Evolutionary conservation across 2,113 vertebrate genomes (phyloP).

Genomic region (Phylloscopus trochilus): DNA sequence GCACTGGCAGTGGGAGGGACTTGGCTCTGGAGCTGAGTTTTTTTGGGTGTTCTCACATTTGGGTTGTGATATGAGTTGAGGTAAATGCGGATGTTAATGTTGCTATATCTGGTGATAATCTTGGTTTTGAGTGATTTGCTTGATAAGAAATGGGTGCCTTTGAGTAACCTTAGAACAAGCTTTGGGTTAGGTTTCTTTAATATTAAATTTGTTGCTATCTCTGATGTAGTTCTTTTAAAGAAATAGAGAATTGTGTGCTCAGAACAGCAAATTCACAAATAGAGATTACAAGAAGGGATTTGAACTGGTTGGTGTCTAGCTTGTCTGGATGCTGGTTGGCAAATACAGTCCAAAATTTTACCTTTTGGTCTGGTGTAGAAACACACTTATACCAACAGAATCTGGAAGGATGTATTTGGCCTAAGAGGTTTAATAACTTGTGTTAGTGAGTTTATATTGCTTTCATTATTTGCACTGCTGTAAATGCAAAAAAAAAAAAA

Average conservation of each 20-base stretch:
- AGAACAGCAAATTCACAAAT: not conserved
- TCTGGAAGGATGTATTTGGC: not conserved
- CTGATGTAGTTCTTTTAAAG: not conserved
- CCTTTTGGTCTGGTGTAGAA: not conserved
- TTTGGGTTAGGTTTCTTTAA: not conserved
- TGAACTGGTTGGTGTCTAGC: not conserved
- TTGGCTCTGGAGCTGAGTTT: not conserved
- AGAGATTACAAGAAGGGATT: not conserved
- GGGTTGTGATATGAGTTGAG: conserved; percentile 9
- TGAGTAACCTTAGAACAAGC: not conserved
- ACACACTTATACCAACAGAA: not conserved
- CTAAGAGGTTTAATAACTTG: not conserved
- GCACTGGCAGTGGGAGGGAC: not conserved
- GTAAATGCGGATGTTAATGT: conserved; percentile 22
- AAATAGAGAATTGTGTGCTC: not conserved
- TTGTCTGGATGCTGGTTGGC: not conserved
- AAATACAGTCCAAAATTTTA: not conserved
- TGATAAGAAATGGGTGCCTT: conserved; percentile 23
- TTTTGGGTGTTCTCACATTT: conserved; percentile 16
- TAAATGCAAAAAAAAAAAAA: not conserved
- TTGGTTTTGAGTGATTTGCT: conserved; percentile 12
- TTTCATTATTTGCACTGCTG: not conserved
- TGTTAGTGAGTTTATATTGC: not conserved
- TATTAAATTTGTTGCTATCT: not conserved
- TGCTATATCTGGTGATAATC: conserved; percentile 19